These are phyloP conservation scores for Pollimyrus isidori DNA, from an alignment of 2,113 vertebrate species.

Conservation along the genomic window DNA sequence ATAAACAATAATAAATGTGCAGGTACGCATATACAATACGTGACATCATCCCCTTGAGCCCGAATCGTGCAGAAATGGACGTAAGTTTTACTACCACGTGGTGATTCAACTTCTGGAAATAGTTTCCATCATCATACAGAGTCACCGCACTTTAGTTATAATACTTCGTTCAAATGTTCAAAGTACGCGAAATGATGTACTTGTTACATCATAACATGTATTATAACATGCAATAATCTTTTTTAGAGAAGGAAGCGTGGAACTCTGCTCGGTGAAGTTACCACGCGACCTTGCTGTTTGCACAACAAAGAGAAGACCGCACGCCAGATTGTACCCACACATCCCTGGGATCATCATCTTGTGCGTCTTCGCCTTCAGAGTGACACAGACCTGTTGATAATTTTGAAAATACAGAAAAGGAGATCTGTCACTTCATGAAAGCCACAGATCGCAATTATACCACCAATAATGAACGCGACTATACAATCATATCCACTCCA, in stretches of 20 bases:
- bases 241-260: neutral
- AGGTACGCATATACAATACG: neutral
- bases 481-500: neutral
- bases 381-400: constrained; percentile 42
- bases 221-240: neutral
- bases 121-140: neutral
- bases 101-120: neutral
- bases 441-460: neutral
- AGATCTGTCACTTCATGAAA: neutral
- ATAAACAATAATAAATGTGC: neutral
- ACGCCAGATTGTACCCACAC: constrained; percentile 46
- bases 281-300: neutral
- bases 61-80: neutral
- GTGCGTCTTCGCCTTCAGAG: constrained; percentile 37
- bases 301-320: neutral
- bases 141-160: neutral
- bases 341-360: constrained; percentile 44
- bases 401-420: neutral
- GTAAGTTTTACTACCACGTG: neutral
- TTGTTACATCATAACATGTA: neutral
- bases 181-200: neutral
- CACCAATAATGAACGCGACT: neutral
- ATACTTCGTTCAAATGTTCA: neutral
- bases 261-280: neutral
- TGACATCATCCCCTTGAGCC: neutral